phyloP scores from a whole-genome alignment of 2,113 vertebrate species.

The Macrotis lagotis region DNA sequence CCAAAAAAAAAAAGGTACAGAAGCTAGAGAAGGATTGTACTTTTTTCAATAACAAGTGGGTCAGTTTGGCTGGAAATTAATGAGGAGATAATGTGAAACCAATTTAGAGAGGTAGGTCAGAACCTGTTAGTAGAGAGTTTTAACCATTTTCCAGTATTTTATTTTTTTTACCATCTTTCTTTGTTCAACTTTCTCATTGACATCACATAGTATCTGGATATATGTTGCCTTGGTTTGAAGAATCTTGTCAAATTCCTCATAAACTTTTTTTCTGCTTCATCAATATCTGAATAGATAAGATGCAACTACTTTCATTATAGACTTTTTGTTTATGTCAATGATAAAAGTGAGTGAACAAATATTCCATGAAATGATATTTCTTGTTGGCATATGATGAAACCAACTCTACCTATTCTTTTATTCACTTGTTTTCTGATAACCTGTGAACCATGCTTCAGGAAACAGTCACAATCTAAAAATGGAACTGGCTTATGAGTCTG shows the following conservation, averaged over 20 bases:
- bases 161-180: not conserved
- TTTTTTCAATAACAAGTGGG: not conserved
- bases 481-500: not conserved
- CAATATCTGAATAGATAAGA: not conserved
- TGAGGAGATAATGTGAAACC: not conserved
- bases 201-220: not conserved
- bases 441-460: not conserved
- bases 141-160: not conserved
- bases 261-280: not conserved
- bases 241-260: not conserved
- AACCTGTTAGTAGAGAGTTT: not conserved
- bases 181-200: not conserved
- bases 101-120: not conserved
- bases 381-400: not conserved
- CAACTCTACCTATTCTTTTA: not conserved
- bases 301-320: not conserved
- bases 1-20: too few species aligned
- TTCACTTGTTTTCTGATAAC: not conserved
- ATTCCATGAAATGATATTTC: not conserved
- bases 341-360: not conserved
- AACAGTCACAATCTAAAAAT: not conserved
- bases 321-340: too few species aligned
- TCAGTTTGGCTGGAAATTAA: not conserved
- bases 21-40: not conserved
- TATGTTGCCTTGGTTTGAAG: not conserved